phyloP scores from a whole-genome alignment of 2,888 invertebrate genomes.

The Cryptocephalus moraei region DNA sequence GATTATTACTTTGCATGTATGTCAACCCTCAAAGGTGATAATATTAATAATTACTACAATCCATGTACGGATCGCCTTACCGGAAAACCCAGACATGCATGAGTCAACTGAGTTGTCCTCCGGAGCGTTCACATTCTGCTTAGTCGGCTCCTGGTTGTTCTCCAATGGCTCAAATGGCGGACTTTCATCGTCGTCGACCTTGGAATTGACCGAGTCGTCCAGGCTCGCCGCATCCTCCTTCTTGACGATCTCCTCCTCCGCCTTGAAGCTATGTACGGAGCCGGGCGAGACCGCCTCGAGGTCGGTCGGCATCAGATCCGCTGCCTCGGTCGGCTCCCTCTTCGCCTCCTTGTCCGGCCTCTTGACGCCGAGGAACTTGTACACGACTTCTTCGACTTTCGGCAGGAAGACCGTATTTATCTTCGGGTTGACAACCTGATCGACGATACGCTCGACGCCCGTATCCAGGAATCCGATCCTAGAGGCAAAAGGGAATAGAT shows the following conservation, averaged over 20 bases:
- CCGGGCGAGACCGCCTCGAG: constrained; percentile 75
- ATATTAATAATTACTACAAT: not conserved
- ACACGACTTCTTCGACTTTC: constrained; percentile 83
- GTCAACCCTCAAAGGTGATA: no score
- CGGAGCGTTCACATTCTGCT: constrained; percentile 30
- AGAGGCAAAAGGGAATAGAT: constrained; percentile 15
- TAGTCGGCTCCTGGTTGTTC: not conserved
- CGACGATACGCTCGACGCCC: constrained; percentile 89
- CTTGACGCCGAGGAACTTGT: constrained; percentile 74
- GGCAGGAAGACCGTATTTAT: constrained; percentile 80
- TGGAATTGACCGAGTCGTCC: constrained; percentile 34
- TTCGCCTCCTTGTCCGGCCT: constrained; percentile 41
- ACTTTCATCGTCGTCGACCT: constrained; percentile 52
- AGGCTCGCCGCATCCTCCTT: constrained; percentile 23
- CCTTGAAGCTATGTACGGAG: constrained; percentile 46
- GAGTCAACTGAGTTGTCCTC: constrained; percentile 49
- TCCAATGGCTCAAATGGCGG: constrained; percentile 56
- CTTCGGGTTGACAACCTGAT: constrained; percentile 92
- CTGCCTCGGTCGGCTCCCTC: constrained; percentile 20
- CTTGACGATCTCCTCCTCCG: constrained; percentile 16
- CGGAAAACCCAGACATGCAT: constrained; percentile 47
- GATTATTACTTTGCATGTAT: no score
- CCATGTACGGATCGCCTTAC: constrained; percentile 10
- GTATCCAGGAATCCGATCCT: constrained; percentile 82
- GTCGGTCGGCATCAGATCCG: constrained; percentile 58